phyloP scores from a whole-genome alignment of 2,888 invertebrate genomes.

The Malthinus flaveolus region DNA sequence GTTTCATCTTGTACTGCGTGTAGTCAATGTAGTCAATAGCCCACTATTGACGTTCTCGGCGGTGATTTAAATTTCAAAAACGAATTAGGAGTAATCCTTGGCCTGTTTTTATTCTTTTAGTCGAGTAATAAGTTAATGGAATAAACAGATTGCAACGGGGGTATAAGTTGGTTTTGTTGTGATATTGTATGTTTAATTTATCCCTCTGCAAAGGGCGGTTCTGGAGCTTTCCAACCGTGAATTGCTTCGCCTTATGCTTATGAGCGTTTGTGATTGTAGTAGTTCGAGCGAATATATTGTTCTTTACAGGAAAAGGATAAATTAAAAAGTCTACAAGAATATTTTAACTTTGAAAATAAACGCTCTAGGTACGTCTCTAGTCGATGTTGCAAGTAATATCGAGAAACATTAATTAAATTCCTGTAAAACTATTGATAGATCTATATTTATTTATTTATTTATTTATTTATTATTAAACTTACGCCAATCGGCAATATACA shows the following conservation, averaged over 20 bases:
- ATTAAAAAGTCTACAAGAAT: neutral
- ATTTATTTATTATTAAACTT: too few species aligned
- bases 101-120: conserved; percentile 19
- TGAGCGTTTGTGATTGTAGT: conserved; percentile 9
- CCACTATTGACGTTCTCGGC: too few species aligned
- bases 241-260: conserved; percentile 6
- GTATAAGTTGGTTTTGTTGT: conserved; percentile 28
- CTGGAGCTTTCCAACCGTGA: conserved; percentile 6
- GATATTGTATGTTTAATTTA: conserved; percentile 34
- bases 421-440: too few species aligned
- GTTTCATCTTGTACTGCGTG: too few species aligned
- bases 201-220: conserved; percentile 15
- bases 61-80: neutral
- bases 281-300: conserved; percentile 5
- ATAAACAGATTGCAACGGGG: conserved; percentile 29
- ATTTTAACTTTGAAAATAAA: too few species aligned
- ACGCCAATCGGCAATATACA: too few species aligned
- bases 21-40: too few species aligned
- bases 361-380: too few species aligned
- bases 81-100: neutral
- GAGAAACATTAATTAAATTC: too few species aligned
- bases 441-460: too few species aligned
- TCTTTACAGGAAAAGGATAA: neutral
- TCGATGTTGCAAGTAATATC: too few species aligned
- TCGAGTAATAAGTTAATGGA: conserved; percentile 31